A percentile compares a stretch with the other conserved stretches of the same genome.
phyloP scores from a whole-genome alignment of 2,888 invertebrate genomes.

The Eumerus sabulonum region DNA sequence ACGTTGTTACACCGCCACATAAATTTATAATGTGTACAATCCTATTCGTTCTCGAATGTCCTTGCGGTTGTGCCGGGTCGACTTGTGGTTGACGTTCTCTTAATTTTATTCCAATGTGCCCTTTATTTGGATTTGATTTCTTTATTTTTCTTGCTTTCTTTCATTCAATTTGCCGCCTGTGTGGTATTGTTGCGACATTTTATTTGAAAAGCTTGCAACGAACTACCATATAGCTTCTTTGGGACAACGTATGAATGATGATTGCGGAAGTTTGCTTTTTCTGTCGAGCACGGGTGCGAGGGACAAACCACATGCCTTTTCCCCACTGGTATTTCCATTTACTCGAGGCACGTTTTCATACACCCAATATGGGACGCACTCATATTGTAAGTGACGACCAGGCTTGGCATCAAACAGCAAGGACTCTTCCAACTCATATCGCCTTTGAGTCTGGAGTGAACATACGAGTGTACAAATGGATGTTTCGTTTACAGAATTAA shows the following conservation, averaged over 20 bases:
- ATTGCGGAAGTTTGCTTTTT: conserved; percentile 55
- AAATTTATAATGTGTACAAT: conserved; percentile 47
- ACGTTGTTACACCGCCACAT: conserved; percentile 35
- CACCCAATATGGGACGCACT: conserved; percentile 7
- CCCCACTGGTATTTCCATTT: conserved; percentile 14
- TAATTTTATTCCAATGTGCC: conserved; percentile 47
- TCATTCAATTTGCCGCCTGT: too few species aligned
- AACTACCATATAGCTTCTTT: conserved; percentile 55
- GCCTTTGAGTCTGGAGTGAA: background rate
- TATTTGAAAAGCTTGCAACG: conserved; percentile 57
- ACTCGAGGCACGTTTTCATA: conserved; percentile 55
- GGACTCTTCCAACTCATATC: conserved; percentile 36
- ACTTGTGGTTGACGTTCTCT: conserved; percentile 40
- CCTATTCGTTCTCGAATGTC: conserved; percentile 16
- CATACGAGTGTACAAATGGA: conserved; percentile 2
- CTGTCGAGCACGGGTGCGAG: conserved; percentile 14
- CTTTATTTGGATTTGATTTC: conserved; percentile 43
- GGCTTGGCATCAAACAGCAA: conserved; percentile 31
- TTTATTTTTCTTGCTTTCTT: background rate
- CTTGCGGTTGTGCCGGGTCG: conserved; percentile 6
- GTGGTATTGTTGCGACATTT: conserved; percentile 37
- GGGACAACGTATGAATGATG: conserved; percentile 59
- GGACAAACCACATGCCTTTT: conserved; percentile 1
- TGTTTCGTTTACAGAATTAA: conserved; percentile 22
- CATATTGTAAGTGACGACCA: conserved; percentile 3